Conservation (phyloP, 2,113 vertebrate species). For the Poecile atricapillus region DNA sequence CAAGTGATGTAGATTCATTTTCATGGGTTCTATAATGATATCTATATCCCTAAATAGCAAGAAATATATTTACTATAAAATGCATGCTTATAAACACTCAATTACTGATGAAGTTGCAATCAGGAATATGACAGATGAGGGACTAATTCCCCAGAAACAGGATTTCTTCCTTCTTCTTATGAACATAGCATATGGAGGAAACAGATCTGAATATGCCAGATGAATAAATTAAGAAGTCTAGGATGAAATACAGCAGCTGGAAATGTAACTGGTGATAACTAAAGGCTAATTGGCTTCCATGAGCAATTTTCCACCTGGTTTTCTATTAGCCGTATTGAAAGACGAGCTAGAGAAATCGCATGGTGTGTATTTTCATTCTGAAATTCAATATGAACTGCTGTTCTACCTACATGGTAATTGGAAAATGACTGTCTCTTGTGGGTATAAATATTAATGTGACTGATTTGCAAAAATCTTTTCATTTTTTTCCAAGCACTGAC, state of each 20-base stretch:
- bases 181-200: not conserved
- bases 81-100: not conserved
- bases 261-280: constrained; percentile 22
- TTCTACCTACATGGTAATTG: not conserved
- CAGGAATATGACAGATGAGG: constrained; percentile 3
- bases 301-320: constrained; percentile 23
- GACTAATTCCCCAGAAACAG: not conserved
- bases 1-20: not conserved
- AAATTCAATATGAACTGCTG: not conserved
- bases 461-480: not conserved
- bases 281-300: constrained; percentile 24
- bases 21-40: not conserved
- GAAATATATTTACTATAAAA: not conserved
- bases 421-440: not conserved
- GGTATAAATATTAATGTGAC: constrained; percentile 12
- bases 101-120: not conserved
- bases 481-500: not conserved
- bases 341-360: not conserved
- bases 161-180: not conserved
- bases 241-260: constrained; percentile 39
- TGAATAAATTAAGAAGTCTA: constrained; percentile 35
- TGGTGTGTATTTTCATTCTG: not conserved
- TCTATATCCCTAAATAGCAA: not conserved
- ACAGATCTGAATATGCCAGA: not conserved
- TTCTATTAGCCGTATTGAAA: not conserved